Evolutionary conservation across 92 coral and sea anemone species (phyloP).

Genomic region (Porites divaricata): DNA sequence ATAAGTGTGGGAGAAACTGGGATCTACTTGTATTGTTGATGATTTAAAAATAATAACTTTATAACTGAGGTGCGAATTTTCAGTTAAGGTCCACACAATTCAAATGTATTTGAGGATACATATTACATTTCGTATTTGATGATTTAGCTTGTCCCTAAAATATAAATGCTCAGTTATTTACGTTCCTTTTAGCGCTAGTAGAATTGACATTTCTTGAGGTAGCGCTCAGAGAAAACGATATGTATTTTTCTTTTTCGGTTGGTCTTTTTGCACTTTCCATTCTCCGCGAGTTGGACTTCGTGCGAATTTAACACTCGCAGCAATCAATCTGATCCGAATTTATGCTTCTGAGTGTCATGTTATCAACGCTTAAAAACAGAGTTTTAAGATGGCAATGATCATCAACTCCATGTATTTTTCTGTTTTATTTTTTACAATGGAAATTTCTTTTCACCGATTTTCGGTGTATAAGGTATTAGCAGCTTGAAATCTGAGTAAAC

Average conservation of each 20-base stretch:
- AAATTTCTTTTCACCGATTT: conserved; percentile 11
- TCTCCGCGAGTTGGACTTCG: background rate
- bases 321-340: background rate
- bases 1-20: too few species aligned
- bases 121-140: too few species aligned
- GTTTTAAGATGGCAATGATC: background rate
- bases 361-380: background rate
- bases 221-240: too few species aligned
- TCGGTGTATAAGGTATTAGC: background rate
- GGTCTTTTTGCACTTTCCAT: background rate
- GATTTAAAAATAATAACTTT: too few species aligned
- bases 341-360: background rate
- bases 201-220: too few species aligned
- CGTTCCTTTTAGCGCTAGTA: too few species aligned
- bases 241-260: background rate
- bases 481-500: conserved; percentile 33
- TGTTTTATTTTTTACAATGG: background rate
- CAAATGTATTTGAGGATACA: too few species aligned
- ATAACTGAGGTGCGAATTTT: too few species aligned
- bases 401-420: background rate
- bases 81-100: too few species aligned
- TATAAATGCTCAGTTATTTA: too few species aligned
- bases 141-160: too few species aligned
- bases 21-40: too few species aligned
- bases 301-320: background rate